Base-by-base conservation (phyloP, 1,140 invertebrate genomes). In the Zaprionus inermis region DNA sequence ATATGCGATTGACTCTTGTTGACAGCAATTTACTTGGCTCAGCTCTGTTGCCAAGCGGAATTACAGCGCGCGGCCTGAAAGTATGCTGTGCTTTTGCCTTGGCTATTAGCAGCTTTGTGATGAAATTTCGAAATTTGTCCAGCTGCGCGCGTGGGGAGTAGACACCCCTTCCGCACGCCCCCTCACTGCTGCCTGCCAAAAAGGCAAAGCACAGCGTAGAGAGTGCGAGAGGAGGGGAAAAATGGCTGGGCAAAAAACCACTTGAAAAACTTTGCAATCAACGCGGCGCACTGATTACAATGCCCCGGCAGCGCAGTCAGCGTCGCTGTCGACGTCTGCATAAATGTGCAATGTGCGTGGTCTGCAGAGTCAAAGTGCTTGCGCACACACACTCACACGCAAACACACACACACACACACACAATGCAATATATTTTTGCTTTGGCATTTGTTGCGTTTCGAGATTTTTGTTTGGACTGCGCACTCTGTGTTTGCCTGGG, bases 241-340 rank as follows among this genome's bases (percentile, higher is more conserved):
- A 57, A 28, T 28, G 34, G 49, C 16, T 44, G 52, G 36, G 54
- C 52, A 56, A 69, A 73, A 56, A 68, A 76, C 56, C 79, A 88
- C 83, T 86, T 86, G 76, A 83, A 88, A 86, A 86, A 88, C 76
- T 86, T 86, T 86, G 83, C 83, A 86, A 86, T 86, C 83, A 86
- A 86, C 83, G 79, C 83, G 75, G 60, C 64, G 69, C 73, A 78
- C 76, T 86, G 83, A 86, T 88, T 86, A 88, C 83, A 86, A 86
- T 83, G 83, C 69, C 67, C 49, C 2, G 49, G 60, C 76, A 88
- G 79, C 72, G 65, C 66, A 51, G 72, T 41, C 44, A 36, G 18
- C 66, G 72, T 61, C 32, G 58, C 46, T 32, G 51, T 34, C n/a
- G 41, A 6, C 60, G 38, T 24, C 52, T 38, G 69, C 69, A 70